Evolutionary conservation across 2,888 invertebrate genomes (phyloP), one percentile per base, ranked within the genome.

Genomic region (Anarsia innoxiella): DNA sequence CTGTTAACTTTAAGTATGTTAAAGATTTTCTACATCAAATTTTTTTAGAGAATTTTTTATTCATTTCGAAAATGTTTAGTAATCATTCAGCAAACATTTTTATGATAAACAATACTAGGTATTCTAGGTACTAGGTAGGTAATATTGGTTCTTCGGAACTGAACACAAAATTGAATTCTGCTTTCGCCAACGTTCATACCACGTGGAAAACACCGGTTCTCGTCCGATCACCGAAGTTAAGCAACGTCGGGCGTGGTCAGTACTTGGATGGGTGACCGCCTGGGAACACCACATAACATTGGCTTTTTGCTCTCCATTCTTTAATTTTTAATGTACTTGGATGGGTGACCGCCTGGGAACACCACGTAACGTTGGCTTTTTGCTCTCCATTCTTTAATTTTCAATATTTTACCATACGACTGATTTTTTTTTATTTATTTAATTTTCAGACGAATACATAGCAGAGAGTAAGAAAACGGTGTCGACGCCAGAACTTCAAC

Each of bases 171-270:
- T n/a, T n/a, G n/a, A n/a, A n/a, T n/a, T n/a, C n/a, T n/a, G n/a
- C 19, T 19, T 3, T 19, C 19, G 19, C 25, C 12, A 27, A 27
- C 27, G 27, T 27, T 9, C 27, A 27, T 27, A 27, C 27, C 11
- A 27, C 27, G 27, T 27, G 10, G 27, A 27, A 27, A 10, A 33
- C 33, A 33, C 33, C 33, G 65, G 63, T 75, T 78, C 77, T 78
- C 78, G 76, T 78, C 77, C 75, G 78, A 79, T 79, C 78, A 79
- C 79, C 75, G 78, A 76, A 77, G 75, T 76, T 73, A 78, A 75
- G 75, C 75, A 77, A 72, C 74, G 67, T 77, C 70, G 76, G 78
- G 74, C 76, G 76, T 60, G 70, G 70, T 79, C 70, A 78, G 76
- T 79, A 79, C 78, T 77, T 78, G 73, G 76, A 75, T 79, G 77